These are phyloP conservation scores for Plestiodon gilberti DNA, from an alignment of 2,113 vertebrate genomes.

Conservation along the genomic window DNA sequence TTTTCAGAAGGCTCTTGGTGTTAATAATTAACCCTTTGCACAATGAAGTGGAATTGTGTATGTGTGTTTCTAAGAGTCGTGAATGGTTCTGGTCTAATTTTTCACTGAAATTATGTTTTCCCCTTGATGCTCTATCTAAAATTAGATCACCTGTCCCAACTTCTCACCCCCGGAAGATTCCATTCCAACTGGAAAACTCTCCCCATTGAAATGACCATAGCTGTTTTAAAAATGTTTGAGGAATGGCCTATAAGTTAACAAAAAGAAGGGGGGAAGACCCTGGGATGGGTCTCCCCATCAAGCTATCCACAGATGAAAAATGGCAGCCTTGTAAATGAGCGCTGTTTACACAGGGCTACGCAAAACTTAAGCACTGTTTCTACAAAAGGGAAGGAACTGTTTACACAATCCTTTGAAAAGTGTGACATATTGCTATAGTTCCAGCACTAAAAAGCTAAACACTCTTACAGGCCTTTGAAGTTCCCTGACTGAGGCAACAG, in stretches of 20 bases:
- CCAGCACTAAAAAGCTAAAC: slow-evolving; percentile 82
- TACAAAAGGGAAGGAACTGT: slow-evolving; percentile 78
- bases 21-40: slow-evolving; percentile 64
- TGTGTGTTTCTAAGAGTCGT: slow-evolving; percentile 7
- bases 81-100: background rate
- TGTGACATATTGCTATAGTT: slow-evolving; percentile 80
- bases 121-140: slow-evolving; percentile 40
- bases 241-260: slow-evolving; percentile 45
- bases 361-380: slow-evolving; percentile 79
- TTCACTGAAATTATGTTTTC: background rate
- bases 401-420: slow-evolving; percentile 82
- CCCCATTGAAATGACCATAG: background rate
- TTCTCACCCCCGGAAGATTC: background rate
- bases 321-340: slow-evolving; percentile 74
- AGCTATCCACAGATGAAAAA: slow-evolving; percentile 63
- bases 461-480: slow-evolving; percentile 83
- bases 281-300: background rate
- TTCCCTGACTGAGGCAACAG: slow-evolving; percentile 71
- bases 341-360: slow-evolving; percentile 72
- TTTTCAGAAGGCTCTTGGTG: slow-evolving; percentile 43
- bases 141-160: slow-evolving; percentile 34
- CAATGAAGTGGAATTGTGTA: background rate
- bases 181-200: background rate
- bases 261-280: background rate
- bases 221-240: slow-evolving; percentile 11